Conservation (phyloP, 2,113 vertebrate species). For the Tragulus kanchil region DNA sequence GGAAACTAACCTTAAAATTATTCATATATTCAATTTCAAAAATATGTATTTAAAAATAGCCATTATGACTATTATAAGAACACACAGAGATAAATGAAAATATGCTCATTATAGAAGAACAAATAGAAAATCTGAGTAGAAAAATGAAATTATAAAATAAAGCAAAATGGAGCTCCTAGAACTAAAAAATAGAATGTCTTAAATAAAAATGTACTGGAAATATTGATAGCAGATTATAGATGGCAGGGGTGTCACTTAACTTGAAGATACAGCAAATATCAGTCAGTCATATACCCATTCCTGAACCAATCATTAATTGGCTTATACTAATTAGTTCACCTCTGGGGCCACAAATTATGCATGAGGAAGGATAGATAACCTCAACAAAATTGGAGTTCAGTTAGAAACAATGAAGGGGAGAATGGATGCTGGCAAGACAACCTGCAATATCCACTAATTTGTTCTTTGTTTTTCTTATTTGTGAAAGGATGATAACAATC, state of each 20-base stretch:
- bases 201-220: not conserved
- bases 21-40: not conserved
- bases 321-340: not conserved
- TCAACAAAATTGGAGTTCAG: not conserved
- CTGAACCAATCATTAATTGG: not conserved
- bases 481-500: not conserved
- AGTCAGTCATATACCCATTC: not conserved
- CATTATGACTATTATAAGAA: not conserved
- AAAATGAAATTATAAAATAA: constrained; percentile 22
- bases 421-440: not conserved
- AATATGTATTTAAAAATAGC: not conserved
- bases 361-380: not conserved
- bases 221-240: not conserved
- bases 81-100: not conserved
- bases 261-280: not conserved
- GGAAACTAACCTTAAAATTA: not conserved
- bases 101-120: not conserved
- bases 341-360: not conserved
- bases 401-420: not conserved
- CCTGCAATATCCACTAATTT: not conserved
- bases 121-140: not conserved
- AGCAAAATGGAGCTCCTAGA: constrained; percentile 10
- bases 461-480: not conserved
- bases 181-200: not conserved
- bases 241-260: not conserved